Base-by-base conservation (phyloP, 2,797 vertebrate genomes). In the Ptychobarbus kaznakovi region DNA sequence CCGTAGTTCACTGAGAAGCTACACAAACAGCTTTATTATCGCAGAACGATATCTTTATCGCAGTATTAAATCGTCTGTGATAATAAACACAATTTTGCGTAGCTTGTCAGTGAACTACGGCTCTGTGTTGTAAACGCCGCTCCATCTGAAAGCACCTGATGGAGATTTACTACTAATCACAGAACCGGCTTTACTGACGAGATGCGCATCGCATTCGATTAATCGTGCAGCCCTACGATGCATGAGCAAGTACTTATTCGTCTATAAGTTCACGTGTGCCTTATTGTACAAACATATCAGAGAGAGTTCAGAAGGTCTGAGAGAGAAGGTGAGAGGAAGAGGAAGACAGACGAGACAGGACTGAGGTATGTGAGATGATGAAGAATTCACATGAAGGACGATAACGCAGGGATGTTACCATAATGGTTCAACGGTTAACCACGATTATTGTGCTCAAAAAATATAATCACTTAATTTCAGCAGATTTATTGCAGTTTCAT, bases 201-300 rank as follows among this genome's bases (percentile, higher is more conserved):
- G 16, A 51, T 18, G 49, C 16, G 16, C 49, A 6, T 51, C 15
- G 46, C 49, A 6, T 18, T 18, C 49, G 16, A 51, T 51, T 51
- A 51, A 51, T 51, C 3, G 49, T 18, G 49, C 16, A 16, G 49
- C 16, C 49, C 49, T 51, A 2, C 81, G 12, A 12, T 63, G 92
- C 91, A 92, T 92, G 91, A 92, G 86, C 80, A 90, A 78, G 88
- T 91, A 89, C 86, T 78, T 89, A 88, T 87, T 90, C 84, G 80
- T 91, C 84, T 91, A 90, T 90, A 88, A 87, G 81, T 86, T 88
- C 87, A 76, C 83, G 76, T 86, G 83, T 89, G 88, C 86, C 88
- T 90, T 91, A 84, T 87, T 89, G 89, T 87, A 89, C n/a, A 88
- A 88, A 86, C 70, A 91, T 89, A 89, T 88, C 85, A 89, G 76